These are phyloP conservation scores for Phalloptychus januarius DNA, from an alignment of 2,797 vertebrate species.

Conservation along the genomic window DNA sequence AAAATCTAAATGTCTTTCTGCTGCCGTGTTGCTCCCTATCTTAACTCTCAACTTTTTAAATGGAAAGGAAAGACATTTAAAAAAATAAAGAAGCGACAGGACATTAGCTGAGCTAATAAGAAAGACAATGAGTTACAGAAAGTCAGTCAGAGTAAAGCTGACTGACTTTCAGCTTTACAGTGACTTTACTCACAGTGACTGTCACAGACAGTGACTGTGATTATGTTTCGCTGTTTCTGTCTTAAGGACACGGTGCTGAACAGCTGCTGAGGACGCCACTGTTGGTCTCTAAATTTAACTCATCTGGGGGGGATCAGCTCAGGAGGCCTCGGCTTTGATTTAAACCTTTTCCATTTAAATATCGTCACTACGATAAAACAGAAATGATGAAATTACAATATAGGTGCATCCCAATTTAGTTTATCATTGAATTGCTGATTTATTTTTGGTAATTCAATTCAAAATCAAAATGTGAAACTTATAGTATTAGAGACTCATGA, in stretches of 20 bases:
- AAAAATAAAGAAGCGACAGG: background rate
- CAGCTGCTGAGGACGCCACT: conserved; percentile 63
- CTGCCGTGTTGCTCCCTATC: background rate
- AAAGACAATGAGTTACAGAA: background rate
- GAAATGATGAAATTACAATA: conserved; percentile 5
- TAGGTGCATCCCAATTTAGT: background rate
- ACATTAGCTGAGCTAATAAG: background rate
- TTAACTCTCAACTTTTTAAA: conserved; percentile 8
- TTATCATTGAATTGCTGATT: background rate
- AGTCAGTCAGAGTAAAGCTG: background rate
- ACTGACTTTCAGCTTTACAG: no score
- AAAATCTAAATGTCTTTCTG: conserved; percentile 31
- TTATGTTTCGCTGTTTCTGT: conserved; percentile 22
- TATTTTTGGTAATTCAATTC: background rate
- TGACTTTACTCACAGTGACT: no score
- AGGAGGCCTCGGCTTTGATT: background rate
- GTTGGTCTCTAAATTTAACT: conserved; percentile 68
- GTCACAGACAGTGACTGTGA: conserved; percentile 19
- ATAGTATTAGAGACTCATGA: background rate
- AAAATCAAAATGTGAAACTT: background rate
- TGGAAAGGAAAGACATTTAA: background rate
- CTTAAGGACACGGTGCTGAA: conserved; percentile 39
- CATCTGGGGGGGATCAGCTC: conserved; percentile 31
- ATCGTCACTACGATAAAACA: background rate
- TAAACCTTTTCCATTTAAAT: background rate